phyloP scores from a whole-genome alignment of 2,797 vertebrate genomes.

The Mareca strepera region DNA sequence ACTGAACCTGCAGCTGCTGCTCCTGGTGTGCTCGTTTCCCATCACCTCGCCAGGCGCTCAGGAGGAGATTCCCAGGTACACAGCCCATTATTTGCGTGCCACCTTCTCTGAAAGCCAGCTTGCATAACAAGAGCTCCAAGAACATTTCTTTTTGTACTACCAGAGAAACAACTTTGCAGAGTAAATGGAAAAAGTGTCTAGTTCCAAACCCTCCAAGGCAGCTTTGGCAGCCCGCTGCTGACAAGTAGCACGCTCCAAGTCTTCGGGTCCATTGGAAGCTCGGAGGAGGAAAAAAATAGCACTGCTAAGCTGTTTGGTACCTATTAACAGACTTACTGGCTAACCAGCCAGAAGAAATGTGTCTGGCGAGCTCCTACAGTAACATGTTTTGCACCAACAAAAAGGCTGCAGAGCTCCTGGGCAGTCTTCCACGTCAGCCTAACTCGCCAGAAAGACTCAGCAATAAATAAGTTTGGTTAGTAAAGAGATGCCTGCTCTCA shows the following conservation, averaged over 20 bases:
- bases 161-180: background rate
- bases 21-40: background rate
- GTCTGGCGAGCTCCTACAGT: background rate
- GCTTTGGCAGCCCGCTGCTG: background rate
- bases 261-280: background rate
- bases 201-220: background rate
- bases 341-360: background rate
- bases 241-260: background rate
- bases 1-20: no score
- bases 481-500: background rate
- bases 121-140: background rate
- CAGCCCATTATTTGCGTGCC: background rate
- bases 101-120: background rate
- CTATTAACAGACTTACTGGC: background rate
- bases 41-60: accelerated
- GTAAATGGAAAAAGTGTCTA: background rate
- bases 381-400: background rate
- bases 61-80: background rate
- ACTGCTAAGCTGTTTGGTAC: background rate
- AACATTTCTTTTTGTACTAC: background rate
- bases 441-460: background rate
- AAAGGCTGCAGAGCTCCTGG: background rate
- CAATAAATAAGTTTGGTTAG: background rate
- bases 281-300: background rate
- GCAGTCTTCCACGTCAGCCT: background rate